phyloP scores from a whole-genome alignment of 2,888 invertebrate species.

The Ennomos fuscantarius region DNA sequence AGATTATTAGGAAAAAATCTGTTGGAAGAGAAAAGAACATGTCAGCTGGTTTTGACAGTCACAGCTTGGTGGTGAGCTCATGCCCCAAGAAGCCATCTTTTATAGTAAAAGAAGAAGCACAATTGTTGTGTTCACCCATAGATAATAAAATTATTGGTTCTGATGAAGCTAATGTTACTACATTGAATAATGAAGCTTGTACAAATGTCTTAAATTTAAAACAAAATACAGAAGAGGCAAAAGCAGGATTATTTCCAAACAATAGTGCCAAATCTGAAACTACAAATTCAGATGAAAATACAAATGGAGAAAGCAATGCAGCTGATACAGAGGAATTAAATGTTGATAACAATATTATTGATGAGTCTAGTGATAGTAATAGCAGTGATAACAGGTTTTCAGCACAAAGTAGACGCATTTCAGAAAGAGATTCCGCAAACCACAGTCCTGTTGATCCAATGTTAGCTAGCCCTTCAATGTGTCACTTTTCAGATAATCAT shows the following conservation, averaged over 20 bases:
- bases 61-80: constrained; percentile 49
- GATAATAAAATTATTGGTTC: constrained; percentile 53
- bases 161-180: constrained; percentile 49
- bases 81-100: constrained; percentile 53
- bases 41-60: constrained; percentile 60
- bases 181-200: constrained; percentile 50
- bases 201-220: constrained; percentile 46
- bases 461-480: constrained; percentile 88
- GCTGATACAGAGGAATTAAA: constrained; percentile 63
- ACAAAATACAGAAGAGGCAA: constrained; percentile 48
- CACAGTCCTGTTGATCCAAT: constrained; percentile 91
- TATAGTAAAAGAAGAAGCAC: constrained; percentile 52
- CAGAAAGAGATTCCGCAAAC: constrained; percentile 90
- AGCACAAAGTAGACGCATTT: constrained; percentile 69
- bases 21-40: constrained; percentile 73
- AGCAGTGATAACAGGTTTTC: constrained; percentile 68
- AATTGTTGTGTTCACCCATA: constrained; percentile 43
- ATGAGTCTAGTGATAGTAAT: constrained; percentile 67
- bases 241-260: constrained; percentile 49
- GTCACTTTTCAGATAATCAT: constrained; percentile 89
- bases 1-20: constrained; percentile 85
- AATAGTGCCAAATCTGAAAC: constrained; percentile 58
- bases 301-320: constrained; percentile 52
- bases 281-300: constrained; percentile 50
- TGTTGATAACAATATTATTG: constrained; percentile 64